Evolutionary conservation across 2,888 invertebrate genomes (phyloP), one percentile per base, ranked within the genome.

Genomic region (Drosophila siamana): DNA sequence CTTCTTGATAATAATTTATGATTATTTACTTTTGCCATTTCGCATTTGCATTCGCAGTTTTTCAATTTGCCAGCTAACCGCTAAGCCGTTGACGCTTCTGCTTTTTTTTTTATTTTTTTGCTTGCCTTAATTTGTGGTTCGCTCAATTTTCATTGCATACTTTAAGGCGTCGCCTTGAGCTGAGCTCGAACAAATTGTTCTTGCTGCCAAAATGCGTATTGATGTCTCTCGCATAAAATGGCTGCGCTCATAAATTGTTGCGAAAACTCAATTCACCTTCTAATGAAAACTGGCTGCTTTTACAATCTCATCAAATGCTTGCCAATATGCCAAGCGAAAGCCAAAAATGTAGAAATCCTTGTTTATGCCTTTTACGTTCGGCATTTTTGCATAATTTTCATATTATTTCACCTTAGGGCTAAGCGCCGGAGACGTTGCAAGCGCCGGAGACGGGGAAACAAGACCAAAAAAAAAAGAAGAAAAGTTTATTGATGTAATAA

Each of bases 341-440:
- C 15, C 13, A 43, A n/a, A n/a, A 46, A 59, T 47, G 13, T 48
- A 26, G 65, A 47, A 55, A 74, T 78, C 46, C 48, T 65, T 74
- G 74, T 84, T 74, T 84, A 83, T 73, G 83, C 78, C 51, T 62
- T 19, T 44, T 44, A 40, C 36, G 59, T 22, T 54, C 26, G 15
- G 26, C 19, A 60, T 69, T 80, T 78, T 78, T 67, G 86, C 89
- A 88, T 88, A 86, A 88, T 89, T 88, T 88, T 77, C 75, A 43
- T 75, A 81, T 88, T 87, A 88, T 83, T 88, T 80, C 70, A 89
- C 89, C 89, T 89, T 80, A 72, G 74, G 86, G 89, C 74, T 30
- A 55, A 66, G 3, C 61, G 26, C 33, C 33, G 46, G 65, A 69
- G 36, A 24, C 2, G 4, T n/a, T 19, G 22, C 11, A 6, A 19